These are phyloP conservation scores for Silurus meridionalis DNA, from an alignment of 2,113 vertebrate species.

Conservation along the genomic window DNA sequence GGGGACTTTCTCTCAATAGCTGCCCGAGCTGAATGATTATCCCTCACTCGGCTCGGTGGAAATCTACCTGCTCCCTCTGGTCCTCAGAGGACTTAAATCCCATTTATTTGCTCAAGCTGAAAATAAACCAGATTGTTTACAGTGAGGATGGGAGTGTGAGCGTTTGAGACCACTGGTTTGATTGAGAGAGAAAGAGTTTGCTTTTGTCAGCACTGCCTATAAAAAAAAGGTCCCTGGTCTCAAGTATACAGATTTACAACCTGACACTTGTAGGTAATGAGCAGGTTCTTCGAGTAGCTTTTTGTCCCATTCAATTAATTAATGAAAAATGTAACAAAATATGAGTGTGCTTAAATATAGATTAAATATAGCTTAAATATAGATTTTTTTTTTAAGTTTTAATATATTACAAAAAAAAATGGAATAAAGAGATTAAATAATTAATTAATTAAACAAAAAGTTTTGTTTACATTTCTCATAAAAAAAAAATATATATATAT, in stretches of 20 bases:
- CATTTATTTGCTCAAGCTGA: constrained; percentile 36
- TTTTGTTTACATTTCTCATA: too few relatives aligned
- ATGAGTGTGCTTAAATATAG: background rate
- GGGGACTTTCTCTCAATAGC: constrained; percentile 72
- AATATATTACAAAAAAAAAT: too few relatives aligned
- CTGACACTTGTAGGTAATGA: background rate
- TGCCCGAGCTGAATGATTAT: constrained; percentile 60
- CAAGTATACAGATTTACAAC: background rate
- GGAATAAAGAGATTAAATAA: too few relatives aligned
- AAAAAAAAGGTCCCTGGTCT: background rate
- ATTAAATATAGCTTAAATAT: background rate
- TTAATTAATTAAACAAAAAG: too few relatives aligned
- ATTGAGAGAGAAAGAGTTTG: background rate
- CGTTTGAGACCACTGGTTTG: background rate
- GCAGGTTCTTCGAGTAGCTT: background rate
- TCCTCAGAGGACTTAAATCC: constrained; percentile 18
- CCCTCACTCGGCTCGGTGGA: constrained; percentile 10
- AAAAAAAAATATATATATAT: too few relatives aligned
- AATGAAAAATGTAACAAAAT: background rate
- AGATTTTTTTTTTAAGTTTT: too few relatives aligned
- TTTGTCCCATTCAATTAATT: background rate
- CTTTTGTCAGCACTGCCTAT: background rate
- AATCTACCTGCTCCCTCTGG: constrained; percentile 36
- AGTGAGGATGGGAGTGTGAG: background rate
- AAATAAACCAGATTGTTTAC: constrained; percentile 35